Evolutionary conservation across 2,113 vertebrate species (phyloP).

Genomic region (Dunckerocampus dactyliophorus): DNA sequence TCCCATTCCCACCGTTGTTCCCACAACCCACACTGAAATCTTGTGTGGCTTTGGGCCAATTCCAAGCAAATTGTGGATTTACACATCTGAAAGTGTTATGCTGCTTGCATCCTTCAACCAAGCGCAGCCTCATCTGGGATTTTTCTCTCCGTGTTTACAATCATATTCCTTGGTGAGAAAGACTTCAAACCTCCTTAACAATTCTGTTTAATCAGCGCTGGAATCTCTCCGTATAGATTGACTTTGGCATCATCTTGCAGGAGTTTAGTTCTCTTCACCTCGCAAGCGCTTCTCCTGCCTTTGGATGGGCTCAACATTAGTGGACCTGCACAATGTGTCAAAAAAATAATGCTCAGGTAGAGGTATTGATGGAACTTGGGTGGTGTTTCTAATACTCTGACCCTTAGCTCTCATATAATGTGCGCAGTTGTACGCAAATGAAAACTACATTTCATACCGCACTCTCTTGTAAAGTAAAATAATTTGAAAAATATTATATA

Average conservation of each 20-base stretch:
- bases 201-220: conserved; percentile 80
- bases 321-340: conserved; percentile 9
- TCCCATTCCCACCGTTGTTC: too few species aligned
- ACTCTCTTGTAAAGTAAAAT: too few species aligned
- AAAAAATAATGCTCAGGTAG: conserved; percentile 10
- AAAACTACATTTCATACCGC: too few species aligned
- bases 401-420: too few species aligned
- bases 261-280: conserved; percentile 64
- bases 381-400: too few species aligned
- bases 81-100: conserved; percentile 68
- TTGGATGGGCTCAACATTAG: conserved; percentile 21
- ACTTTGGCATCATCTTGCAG: conserved; percentile 75
- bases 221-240: conserved; percentile 74
- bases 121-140: conserved; percentile 61
- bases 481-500: too few species aligned
- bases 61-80: conserved; percentile 49
- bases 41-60: conserved; percentile 44
- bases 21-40: not conserved
- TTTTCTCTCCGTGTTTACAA: conserved; percentile 75
- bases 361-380: too few species aligned
- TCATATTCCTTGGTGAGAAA: conserved; percentile 75
- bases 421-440: too few species aligned
- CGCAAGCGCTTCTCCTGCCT: conserved; percentile 57
- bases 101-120: conserved; percentile 57
- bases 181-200: conserved; percentile 76